Percentiles rank a stretch among this genome's conserved stretches.
Evolutionary conservation across 2,113 vertebrate genomes (phyloP).

Genomic region (Ctenomys sociabilis): DNA sequence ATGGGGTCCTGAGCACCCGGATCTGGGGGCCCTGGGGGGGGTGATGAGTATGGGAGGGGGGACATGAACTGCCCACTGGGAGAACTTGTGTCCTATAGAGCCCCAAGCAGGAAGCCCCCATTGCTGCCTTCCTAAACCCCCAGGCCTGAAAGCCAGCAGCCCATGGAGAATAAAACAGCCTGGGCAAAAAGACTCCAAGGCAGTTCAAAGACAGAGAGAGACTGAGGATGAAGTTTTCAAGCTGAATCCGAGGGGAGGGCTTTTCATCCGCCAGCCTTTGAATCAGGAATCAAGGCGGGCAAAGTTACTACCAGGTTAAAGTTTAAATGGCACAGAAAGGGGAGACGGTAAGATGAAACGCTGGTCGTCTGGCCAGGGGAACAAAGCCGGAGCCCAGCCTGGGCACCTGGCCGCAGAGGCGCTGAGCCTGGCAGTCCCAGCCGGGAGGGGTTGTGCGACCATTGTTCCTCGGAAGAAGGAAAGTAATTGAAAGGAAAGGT

Average conservation of each 20-base stretch:
- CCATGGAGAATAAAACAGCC: slow-evolving; percentile 84
- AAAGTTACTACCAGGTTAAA: slow-evolving; percentile 92
- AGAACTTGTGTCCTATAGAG: slow-evolving; percentile 73
- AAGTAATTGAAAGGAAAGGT: slow-evolving; percentile 91
- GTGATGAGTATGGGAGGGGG: too few relatives aligned
- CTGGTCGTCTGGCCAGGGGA: slow-evolving; percentile 87
- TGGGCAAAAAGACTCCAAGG: slow-evolving; percentile 86
- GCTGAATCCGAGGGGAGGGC: slow-evolving; percentile 87
- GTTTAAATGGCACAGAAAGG: slow-evolving; percentile 91
- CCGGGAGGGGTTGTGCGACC: slow-evolving; percentile 83
- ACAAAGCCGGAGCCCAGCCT: slow-evolving; percentile 89
- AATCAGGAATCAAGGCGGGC: slow-evolving; percentile 88
- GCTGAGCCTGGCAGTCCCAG: slow-evolving; percentile 85
- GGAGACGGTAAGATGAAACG: slow-evolving; percentile 88
- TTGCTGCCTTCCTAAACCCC: slow-evolving; percentile 82
- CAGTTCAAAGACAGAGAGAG: slow-evolving; percentile 88
- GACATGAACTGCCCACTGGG: slow-evolving; percentile 57
- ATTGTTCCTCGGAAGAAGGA: slow-evolving; percentile 89
- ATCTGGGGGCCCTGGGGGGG: not conserved
- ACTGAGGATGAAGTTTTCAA: slow-evolving; percentile 89
- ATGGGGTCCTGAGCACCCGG: not conserved
- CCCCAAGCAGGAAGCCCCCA: slow-evolving; percentile 76
- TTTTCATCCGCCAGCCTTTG: slow-evolving; percentile 90
- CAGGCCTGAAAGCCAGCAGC: slow-evolving; percentile 83
- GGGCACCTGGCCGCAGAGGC: slow-evolving; percentile 87